Evolutionary conservation across 2,113 vertebrate species (phyloP), one percentile per base, ranked within the genome.

Genomic region (Notechis scutatus): DNA sequence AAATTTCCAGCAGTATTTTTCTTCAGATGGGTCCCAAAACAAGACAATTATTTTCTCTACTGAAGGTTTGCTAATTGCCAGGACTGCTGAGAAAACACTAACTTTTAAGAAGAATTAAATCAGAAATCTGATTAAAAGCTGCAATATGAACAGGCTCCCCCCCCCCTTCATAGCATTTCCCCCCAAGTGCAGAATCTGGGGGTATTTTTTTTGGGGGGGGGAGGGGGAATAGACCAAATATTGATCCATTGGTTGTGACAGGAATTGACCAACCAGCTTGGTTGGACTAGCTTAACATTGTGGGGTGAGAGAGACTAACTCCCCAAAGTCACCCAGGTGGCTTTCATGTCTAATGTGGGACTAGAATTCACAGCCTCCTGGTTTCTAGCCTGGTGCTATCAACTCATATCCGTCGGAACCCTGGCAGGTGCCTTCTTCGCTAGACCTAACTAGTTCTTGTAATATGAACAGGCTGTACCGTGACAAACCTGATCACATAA

Each of bases 11-110:
- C 74, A 81, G 7, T 81, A 8, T 29, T 52, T 45, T 87, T 26
- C 4, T 24, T 0, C 2, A 0, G 0, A n/a, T 0, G 0, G 64
- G 47, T 74, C 12, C 10, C 14, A 0, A 1, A 39, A 50, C n/a
- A 92, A 47, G 0, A 0, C n/a, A 1, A 1, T 3, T 1, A 1
- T 0, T 50, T 2, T 2, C 11, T 0, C 90, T 8, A 74, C 47
- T 4, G 34, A 50, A 34, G 2, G 15, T 4, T 64, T 2, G 12
- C 0, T 0, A 21, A 50, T 69, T 69, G 45, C 57, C 50, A 81
- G 4, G 24, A 0, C 0, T 0, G n/a, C 1, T 85, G 69, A 45
- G 5, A 81, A 81, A 39, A 81, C 74, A 81, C 74, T 10, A 81
- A 81, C 6, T 0, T 5, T 3, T 1, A 14, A 69, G 57, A 0